These are phyloP conservation scores for Linepithema humile DNA, from an alignment of 1,140 invertebrate genomes.

Conservation along the genomic window DNA sequence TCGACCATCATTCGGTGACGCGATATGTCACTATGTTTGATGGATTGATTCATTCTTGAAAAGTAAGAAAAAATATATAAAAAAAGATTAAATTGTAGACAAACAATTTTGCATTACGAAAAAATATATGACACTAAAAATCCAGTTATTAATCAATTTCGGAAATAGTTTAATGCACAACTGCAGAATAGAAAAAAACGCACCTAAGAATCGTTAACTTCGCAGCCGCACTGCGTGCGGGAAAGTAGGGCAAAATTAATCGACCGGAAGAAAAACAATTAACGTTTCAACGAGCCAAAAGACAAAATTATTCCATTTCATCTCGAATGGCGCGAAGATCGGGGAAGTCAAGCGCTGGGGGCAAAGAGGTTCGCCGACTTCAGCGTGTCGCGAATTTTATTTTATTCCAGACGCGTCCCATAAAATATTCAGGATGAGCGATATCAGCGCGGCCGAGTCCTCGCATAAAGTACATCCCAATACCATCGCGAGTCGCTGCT, in stretches of 20 bases:
- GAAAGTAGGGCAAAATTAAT: constrained; percentile 40
- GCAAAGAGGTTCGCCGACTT: not conserved
- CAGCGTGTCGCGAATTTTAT: constrained; percentile 41
- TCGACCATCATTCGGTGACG: not conserved
- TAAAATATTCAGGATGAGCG: constrained; percentile 71
- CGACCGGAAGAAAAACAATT: constrained; percentile 36
- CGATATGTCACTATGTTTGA: not conserved
- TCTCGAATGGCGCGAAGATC: not conserved
- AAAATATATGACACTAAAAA: not conserved
- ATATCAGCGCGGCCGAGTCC: constrained; percentile 61
- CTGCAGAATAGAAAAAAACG: not conserved
- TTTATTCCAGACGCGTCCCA: constrained; percentile 64
- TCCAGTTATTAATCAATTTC: no score
- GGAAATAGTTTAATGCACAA: no score
- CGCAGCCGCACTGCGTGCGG: not conserved
- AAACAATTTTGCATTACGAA: not conserved
- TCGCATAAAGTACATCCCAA: constrained; percentile 66
- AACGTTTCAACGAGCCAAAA: constrained; percentile 38
- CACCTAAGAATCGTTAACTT: not conserved
- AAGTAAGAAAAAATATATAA: not conserved
- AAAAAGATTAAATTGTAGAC: not conserved
- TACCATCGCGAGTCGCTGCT: constrained; percentile 36
- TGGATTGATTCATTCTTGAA: constrained; percentile 32
- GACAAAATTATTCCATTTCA: constrained; percentile 30
- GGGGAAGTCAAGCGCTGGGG: not conserved